Conservation (phyloP, 2,888 invertebrate genomes). For the Galeruca laticollis region DNA sequence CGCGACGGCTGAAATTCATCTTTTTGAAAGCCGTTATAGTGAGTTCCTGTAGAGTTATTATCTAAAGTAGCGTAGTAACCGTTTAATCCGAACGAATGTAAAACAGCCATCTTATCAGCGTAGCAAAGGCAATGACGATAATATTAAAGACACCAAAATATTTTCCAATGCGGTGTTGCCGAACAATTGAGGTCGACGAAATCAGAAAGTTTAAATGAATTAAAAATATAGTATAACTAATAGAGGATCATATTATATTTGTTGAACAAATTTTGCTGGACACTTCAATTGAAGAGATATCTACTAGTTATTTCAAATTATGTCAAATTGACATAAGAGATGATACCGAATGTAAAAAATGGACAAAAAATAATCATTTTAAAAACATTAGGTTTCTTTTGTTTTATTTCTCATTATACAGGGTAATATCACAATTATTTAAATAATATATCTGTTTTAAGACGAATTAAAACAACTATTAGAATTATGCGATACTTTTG, state of each 20-base stretch:
- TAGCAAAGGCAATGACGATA: slow-evolving; percentile 59
- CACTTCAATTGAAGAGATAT: too few species aligned
- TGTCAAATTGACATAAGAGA: too few species aligned
- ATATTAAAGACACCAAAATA: slow-evolving; percentile 57
- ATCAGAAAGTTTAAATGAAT: slow-evolving; percentile 31
- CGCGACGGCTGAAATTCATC: slow-evolving; percentile 42
- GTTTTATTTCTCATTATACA: too few species aligned
- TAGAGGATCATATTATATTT: background rate
- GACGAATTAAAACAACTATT: too few species aligned
- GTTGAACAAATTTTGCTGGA: too few species aligned
- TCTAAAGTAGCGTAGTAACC: slow-evolving; percentile 62
- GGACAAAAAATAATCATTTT: too few species aligned
- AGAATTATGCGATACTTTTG: too few species aligned
- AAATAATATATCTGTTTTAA: too few species aligned
- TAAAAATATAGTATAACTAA: slow-evolving; percentile 2
- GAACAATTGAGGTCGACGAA: slow-evolving; percentile 38
- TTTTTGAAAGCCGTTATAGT: slow-evolving; percentile 43
- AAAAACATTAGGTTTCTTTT: too few species aligned
- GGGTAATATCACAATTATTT: too few species aligned
- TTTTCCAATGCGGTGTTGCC: slow-evolving; percentile 29
- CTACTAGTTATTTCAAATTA: too few species aligned
- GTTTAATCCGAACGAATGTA: slow-evolving; percentile 61
- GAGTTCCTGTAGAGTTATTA: slow-evolving; percentile 53
- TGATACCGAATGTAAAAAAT: too few species aligned
- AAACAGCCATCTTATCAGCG: slow-evolving; percentile 63